Base-by-base conservation (phyloP, 2,888 invertebrate species). In the Habrosyne pyritoides region DNA sequence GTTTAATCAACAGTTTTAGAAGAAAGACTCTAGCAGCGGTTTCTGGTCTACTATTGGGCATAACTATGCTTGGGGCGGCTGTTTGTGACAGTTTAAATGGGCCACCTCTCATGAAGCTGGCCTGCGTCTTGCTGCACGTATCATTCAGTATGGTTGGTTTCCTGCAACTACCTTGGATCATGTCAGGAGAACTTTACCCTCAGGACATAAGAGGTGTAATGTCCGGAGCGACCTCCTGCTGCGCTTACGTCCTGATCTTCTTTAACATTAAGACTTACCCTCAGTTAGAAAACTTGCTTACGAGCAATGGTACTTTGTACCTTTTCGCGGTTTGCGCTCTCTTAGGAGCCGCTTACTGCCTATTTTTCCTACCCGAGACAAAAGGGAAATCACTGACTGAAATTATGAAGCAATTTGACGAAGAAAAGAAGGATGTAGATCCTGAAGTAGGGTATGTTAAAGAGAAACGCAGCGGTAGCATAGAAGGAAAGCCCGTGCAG, bases 101-200 rank as follows among this genome's bases (percentile, higher is more conserved):
- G 12, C 89, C 89, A 2, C 91, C 93, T 0, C 60, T 91, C 12
- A 73, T 92, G 1, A 92, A 91, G 24, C 74, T 96, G 2, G 86
- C 94, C 0, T 95, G 95, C 64, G 92, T 96, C 0, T 83, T 95
- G 26, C 86, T 94, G 14, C 95, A 96, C 76, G 96, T 96, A 0
- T 94, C 94, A 0, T 95, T 95, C 70, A 95, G 95, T 60, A 96
- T 96, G 96, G 92, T 96, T 1, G 96, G 96, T 0, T 95, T 95
- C 80, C 81, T 96, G 0, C 96, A 96, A 22, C 86, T 96, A 4
- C 96, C 96, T 0, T 96, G 96, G 95, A 94, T 96, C 26, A 94
- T 96, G 94, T 95, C 95, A 0, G 95, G 95, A 1, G 96, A 96
- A 72, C 76, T 96, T 47, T 96, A 95, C 69, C 95, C 96, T 2